Evolutionary conservation across 2,113 vertebrate genomes (phyloP).

Genomic region (Felis catus): F.catus_Fca126_mat1.0 CM031424.1:73032001-73032500

Average conservation of each 20-base stretch:
- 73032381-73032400: too few relatives aligned
- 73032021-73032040: background rate
- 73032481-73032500: background rate
- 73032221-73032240: too few relatives aligned
- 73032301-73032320: too few relatives aligned
- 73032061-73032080: background rate
- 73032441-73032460: background rate
- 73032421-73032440: too few relatives aligned
- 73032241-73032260: too few relatives aligned
- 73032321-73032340: too few relatives aligned
- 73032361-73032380: too few relatives aligned
- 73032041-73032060: background rate
- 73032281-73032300: too few relatives aligned
- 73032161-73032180: background rate
- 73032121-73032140: background rate
- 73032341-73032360: too few relatives aligned
- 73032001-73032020: background rate
- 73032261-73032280: too few relatives aligned
- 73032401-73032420: too few relatives aligned
- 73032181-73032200: background rate
- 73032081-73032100: background rate
- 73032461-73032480: background rate
- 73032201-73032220: background rate
- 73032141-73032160: background rate
- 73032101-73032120: background rate